These are phyloP conservation scores for Xestia sexstrigata DNA, from an alignment of 2,888 invertebrate genomes.

Conservation along the genomic window DNA sequence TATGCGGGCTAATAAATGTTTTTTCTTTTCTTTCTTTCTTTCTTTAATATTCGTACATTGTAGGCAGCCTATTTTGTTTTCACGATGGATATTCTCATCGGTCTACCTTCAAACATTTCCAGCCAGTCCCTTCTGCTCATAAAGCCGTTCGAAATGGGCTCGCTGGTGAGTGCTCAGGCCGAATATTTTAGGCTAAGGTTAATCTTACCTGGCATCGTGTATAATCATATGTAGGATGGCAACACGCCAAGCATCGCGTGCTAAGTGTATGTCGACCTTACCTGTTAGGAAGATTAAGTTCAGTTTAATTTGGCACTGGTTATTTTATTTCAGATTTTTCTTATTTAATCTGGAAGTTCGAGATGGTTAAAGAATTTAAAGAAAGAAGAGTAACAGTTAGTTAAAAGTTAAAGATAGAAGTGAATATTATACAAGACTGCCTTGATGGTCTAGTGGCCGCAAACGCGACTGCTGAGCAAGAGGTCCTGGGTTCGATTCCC, in stretches of 20 bases:
- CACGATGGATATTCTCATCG: constrained; percentile 1
- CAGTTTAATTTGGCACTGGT: not conserved
- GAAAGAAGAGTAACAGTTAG: not conserved
- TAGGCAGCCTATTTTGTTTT: constrained; percentile 3
- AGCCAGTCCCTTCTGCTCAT: not conserved
- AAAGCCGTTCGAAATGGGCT: constrained; percentile 27
- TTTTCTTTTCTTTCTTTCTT: no score
- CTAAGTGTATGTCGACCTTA: not conserved
- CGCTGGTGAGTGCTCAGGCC: constrained; percentile 35
- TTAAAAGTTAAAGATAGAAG: no score
- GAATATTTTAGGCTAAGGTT: constrained; percentile 32
- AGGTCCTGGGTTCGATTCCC: no score
- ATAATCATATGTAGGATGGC: constrained; percentile 7
- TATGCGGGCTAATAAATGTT: no score
- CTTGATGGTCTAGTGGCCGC: no score
- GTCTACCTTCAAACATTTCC: constrained; percentile 14
- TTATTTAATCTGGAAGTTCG: not conserved
- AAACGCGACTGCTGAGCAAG: no score
- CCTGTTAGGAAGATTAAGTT: constrained; percentile 13
- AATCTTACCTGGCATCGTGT: constrained; percentile 7
- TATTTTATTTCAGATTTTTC: not conserved
- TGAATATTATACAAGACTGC: not conserved
- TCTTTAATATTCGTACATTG: not conserved
- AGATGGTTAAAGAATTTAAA: not conserved
- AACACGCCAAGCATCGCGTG: constrained; percentile 16